phyloP scores from a whole-genome alignment of 2,888 invertebrate genomes.

The Andrena bicolor region DNA sequence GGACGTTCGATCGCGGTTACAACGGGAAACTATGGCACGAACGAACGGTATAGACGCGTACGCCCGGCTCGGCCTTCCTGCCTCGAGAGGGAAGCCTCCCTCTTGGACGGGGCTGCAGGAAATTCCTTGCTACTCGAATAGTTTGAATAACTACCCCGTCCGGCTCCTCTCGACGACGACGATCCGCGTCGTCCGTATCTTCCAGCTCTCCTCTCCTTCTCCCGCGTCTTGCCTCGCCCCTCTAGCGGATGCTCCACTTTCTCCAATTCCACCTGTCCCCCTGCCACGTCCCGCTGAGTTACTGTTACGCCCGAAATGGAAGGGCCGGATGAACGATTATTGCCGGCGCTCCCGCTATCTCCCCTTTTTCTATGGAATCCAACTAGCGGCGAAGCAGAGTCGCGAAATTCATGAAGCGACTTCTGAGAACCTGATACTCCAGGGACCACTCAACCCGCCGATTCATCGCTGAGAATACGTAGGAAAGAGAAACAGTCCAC shows the following conservation, averaged over 20 bases:
- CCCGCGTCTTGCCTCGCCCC: not conserved
- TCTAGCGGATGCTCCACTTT: constrained; percentile 5
- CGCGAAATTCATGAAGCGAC: too few relatives aligned
- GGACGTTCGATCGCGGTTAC: constrained; percentile 72
- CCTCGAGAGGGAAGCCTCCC: constrained; percentile 11
- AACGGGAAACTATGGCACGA: constrained; percentile 72
- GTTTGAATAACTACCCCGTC: constrained; percentile 73
- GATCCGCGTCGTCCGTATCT: constrained; percentile 30
- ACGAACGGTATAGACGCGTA: constrained; percentile 49
- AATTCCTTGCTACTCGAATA: constrained; percentile 76
- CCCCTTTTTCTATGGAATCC: too few relatives aligned
- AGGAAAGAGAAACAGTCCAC: too few relatives aligned
- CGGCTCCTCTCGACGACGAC: constrained; percentile 54
- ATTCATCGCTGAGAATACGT: too few relatives aligned
- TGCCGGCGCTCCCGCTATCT: not conserved
- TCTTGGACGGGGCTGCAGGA: constrained; percentile 59
- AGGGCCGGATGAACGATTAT: not conserved
- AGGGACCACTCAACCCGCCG: too few relatives aligned
- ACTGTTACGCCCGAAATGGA: not conserved
- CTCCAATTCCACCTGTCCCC: constrained; percentile 4
- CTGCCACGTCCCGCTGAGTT: not conserved
- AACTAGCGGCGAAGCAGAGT: too few relatives aligned
- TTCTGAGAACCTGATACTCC: too few relatives aligned
- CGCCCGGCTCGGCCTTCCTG: constrained; percentile 2
- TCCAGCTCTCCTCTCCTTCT: constrained; percentile 14